Percentiles rank a stretch among this genome's conserved stretches.
phyloP scores from a whole-genome alignment of 2,113 vertebrate species.

The Hemibagrus wyckioides region DNA sequence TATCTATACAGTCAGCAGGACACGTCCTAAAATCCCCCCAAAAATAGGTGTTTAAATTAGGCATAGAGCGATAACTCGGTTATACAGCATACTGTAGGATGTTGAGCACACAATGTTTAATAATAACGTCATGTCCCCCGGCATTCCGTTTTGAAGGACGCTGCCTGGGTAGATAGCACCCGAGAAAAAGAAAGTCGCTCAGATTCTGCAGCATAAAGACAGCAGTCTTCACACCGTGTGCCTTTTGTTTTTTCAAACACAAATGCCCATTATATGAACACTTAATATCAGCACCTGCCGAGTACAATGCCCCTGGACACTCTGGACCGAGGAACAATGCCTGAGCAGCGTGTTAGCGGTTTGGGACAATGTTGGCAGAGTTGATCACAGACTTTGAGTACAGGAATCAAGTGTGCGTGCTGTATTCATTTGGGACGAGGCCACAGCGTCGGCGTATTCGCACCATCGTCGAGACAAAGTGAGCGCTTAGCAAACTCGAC shows the following conservation, averaged over 20 bases:
- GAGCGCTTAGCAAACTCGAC: background rate
- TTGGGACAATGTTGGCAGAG: background rate
- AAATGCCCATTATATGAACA: background rate
- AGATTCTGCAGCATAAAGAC: background rate
- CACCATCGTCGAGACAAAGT: background rate
- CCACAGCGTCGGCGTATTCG: background rate
- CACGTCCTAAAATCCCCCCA: background rate
- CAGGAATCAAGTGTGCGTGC: background rate
- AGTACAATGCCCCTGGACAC: background rate
- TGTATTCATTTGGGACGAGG: background rate
- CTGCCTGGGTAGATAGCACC: background rate
- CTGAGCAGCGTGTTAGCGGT: background rate
- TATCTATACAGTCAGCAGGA: background rate
- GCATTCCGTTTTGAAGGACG: background rate
- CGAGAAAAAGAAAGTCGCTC: background rate
- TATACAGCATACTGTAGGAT: background rate
- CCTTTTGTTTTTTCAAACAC: too few species aligned
- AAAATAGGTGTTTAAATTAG: background rate
- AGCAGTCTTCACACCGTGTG: background rate
- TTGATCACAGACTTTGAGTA: background rate
- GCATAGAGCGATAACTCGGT: background rate
- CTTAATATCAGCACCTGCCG: background rate
- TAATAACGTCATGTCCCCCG: background rate
- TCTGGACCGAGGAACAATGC: background rate
- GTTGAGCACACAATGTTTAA: background rate